Evolutionary conservation across 2,113 vertebrate species (phyloP).

Genomic region (Monopterus albus): DNA sequence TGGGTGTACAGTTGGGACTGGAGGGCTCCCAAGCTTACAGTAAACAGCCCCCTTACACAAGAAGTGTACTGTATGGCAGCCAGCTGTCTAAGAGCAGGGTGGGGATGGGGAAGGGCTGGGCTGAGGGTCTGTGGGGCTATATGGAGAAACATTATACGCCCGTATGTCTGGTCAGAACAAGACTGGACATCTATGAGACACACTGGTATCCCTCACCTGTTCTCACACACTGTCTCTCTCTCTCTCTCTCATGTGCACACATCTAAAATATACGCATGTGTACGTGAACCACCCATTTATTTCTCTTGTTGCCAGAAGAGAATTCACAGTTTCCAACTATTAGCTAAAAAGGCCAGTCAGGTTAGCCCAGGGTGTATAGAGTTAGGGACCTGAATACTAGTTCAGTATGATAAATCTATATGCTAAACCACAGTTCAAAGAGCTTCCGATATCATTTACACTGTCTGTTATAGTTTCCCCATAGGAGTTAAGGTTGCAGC

Average conservation of each 20-base stretch:
- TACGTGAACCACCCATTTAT: too few relatives aligned
- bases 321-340: too few relatives aligned
- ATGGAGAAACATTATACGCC: slow-evolving; percentile 63
- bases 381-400: too few relatives aligned
- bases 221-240: slow-evolving; percentile 44
- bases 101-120: slow-evolving; percentile 21
- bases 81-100: slow-evolving; percentile 35
- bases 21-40: slow-evolving; percentile 19
- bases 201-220: slow-evolving; percentile 65
- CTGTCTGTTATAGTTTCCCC: too few relatives aligned
- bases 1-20: slow-evolving; percentile 26
- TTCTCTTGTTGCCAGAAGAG: too few relatives aligned
- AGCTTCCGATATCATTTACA: background rate
- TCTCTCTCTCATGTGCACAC: background rate
- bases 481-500: too few relatives aligned
- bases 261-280: too few relatives aligned
- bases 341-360: too few relatives aligned
- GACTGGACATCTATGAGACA: slow-evolving; percentile 52
- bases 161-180: slow-evolving; percentile 57
- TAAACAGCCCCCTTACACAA: slow-evolving; percentile 48
- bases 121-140: slow-evolving; percentile 30
- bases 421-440: background rate
- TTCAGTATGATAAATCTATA: background rate
- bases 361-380: too few relatives aligned
- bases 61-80: slow-evolving; percentile 36